phyloP scores from a whole-genome alignment of 2,888 invertebrate species.

The Ennomos fuscantarius region DNA sequence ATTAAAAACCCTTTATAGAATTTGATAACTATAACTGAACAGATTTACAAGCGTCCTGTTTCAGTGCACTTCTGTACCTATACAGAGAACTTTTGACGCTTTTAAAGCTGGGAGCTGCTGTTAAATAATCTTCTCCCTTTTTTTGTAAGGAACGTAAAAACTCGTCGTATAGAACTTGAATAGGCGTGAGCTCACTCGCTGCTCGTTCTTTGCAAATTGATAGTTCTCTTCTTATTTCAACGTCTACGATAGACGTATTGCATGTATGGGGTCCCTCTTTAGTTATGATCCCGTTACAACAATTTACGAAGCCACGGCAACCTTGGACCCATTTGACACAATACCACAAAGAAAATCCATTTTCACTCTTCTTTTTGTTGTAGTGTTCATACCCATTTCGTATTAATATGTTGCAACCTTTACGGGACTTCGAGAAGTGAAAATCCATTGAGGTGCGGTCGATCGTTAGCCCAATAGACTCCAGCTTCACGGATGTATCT shows the following conservation, averaged over 20 bases:
- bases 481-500: too few species aligned
- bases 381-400: neutral
- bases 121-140: neutral
- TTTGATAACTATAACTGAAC: too few species aligned
- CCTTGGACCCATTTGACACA: neutral
- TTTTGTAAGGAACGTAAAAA: neutral
- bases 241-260: neutral
- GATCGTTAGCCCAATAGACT: too few species aligned
- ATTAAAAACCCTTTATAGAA: too few species aligned
- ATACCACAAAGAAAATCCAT: neutral
- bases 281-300: neutral
- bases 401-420: neutral
- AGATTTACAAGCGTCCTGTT: too few species aligned
- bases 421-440: too few species aligned
- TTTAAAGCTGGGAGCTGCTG: neutral
- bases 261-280: neutral
- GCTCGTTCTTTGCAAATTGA: neutral
- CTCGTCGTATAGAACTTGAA: neutral
- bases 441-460: too few species aligned
- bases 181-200: neutral
- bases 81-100: constrained; percentile 1
- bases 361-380: neutral
- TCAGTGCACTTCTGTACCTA: neutral
- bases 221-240: neutral
- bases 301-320: neutral